These are phyloP conservation scores for Trichonephila inaurata DNA, from an alignment of 1,140 invertebrate species.

Conservation along the genomic window DNA sequence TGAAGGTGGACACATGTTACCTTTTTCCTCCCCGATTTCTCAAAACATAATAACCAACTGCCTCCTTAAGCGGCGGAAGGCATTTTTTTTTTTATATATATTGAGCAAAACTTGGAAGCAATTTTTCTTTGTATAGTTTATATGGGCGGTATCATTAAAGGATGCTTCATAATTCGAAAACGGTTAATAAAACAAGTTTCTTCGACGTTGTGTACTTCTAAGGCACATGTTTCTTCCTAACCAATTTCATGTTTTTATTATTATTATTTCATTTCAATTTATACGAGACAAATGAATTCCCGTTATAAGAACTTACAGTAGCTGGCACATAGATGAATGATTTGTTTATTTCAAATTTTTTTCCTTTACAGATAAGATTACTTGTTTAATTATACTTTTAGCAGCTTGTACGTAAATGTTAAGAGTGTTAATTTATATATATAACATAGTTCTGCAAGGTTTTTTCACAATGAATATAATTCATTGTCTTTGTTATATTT, in stretches of 20 bases:
- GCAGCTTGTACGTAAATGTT: not conserved
- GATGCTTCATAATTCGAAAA: slow-evolving; percentile 33
- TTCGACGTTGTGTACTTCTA: slow-evolving; percentile 37
- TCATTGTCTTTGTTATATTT: not conserved
- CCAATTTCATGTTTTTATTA: not conserved
- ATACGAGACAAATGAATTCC: not conserved
- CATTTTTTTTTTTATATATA: not conserved
- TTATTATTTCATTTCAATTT: slow-evolving; percentile 4
- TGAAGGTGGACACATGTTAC: too few species aligned
- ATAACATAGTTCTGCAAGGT: not conserved
- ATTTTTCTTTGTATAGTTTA: not conserved
- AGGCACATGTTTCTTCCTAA: not conserved
- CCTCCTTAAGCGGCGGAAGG: not conserved
- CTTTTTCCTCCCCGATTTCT: too few species aligned
- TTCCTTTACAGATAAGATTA: not conserved
- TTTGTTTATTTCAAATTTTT: not conserved
- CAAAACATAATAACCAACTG: too few species aligned
- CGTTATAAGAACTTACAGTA: not conserved
- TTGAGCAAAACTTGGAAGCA: not conserved
- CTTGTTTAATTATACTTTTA: not conserved
- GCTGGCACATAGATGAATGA: not conserved
- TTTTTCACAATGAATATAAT: not conserved
- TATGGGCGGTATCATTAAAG: not conserved
- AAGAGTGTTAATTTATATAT: not conserved
- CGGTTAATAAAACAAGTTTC: slow-evolving; percentile 44